A percentile compares a stretch with the other conserved stretches of the same genome.
phyloP scores from a whole-genome alignment of 1,140 invertebrate genomes.

The Drosophila takahashii region DNA sequence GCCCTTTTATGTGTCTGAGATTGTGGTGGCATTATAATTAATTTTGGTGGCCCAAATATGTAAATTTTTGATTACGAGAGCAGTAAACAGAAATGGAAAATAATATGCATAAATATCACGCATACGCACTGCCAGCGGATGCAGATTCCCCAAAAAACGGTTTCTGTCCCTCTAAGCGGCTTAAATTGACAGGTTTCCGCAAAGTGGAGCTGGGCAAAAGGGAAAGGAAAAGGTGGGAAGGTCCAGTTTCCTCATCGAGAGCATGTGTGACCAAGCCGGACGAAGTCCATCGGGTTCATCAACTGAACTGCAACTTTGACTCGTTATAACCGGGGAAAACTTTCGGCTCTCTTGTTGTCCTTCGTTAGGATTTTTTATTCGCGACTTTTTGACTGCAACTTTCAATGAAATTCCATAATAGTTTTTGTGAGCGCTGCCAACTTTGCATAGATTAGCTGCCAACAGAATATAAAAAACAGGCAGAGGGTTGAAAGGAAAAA shows the following conservation, averaged over 20 bases:
- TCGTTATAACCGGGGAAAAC: constrained; percentile 56
- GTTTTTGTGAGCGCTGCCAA: constrained; percentile 48
- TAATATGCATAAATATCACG: constrained; percentile 69
- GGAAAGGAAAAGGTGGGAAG: neutral
- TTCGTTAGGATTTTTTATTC: constrained; percentile 31
- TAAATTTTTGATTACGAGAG: constrained; percentile 69
- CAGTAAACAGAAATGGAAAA: constrained; percentile 60
- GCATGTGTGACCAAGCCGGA: constrained; percentile 60
- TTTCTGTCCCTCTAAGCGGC: constrained; percentile 65
- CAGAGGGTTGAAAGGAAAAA: constrained; percentile 11
- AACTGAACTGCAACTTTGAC: constrained; percentile 69
- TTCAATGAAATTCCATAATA: constrained; percentile 74
- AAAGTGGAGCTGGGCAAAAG: neutral
- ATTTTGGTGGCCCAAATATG: constrained; percentile 76
- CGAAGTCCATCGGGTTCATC: constrained; percentile 56
- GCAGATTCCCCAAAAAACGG: constrained; percentile 12
- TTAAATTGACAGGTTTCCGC: constrained; percentile 69
- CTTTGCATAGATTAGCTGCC: constrained; percentile 62
- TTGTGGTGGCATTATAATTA: constrained; percentile 73
- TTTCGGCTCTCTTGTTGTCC: constrained; percentile 47
- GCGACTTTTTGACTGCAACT: constrained; percentile 72
- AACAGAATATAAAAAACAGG: constrained; percentile 25
- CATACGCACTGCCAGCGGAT: constrained; percentile 58
- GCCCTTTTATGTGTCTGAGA: constrained; percentile 26
- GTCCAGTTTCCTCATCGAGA: constrained; percentile 4